Evolutionary conservation across 2,888 invertebrate genomes (phyloP).

Genomic region (Caenorhabditis sp.): DNA sequence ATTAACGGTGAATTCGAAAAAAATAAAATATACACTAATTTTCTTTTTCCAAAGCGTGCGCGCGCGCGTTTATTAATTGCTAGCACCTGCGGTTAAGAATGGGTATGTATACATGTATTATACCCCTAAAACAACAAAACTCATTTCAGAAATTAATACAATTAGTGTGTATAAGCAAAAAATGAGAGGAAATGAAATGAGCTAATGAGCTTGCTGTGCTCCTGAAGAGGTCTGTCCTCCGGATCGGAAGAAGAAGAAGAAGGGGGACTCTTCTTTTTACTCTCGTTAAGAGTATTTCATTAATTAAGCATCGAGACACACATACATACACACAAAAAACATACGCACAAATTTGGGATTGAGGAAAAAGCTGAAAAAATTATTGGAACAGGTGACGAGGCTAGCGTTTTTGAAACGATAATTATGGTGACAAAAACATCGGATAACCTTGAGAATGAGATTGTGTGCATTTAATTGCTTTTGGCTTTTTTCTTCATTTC

Average conservation of each 20-base stretch:
- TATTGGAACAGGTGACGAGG: too few species aligned
- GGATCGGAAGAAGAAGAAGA: not conserved
- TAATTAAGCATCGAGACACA: not conserved
- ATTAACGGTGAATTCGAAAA: not conserved
- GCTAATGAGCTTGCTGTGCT: conserved; percentile 27
- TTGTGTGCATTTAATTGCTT: too few species aligned
- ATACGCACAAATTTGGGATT: not conserved
- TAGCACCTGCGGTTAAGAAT: not conserved
- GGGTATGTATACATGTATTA: not conserved
- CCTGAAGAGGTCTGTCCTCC: not conserved
- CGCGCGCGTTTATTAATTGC: not conserved
- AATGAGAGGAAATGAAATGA: conserved; percentile 24
- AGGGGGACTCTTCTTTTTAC: not conserved
- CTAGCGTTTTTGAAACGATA: too few species aligned
- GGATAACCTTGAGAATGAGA: too few species aligned
- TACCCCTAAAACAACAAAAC: not conserved
- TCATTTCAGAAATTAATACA: conserved; percentile 35
- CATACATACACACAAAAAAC: not conserved
- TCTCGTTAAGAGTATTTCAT: conserved; percentile 1
- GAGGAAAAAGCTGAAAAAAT: not conserved
- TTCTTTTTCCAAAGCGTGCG: not conserved
- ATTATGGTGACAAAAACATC: too few species aligned
- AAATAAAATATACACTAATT: too few species aligned
- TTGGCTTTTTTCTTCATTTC: too few species aligned
- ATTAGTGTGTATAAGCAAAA: conserved; percentile 17